Conservation (phyloP, 2,113 vertebrate species). For the Colius striatus region DNA sequence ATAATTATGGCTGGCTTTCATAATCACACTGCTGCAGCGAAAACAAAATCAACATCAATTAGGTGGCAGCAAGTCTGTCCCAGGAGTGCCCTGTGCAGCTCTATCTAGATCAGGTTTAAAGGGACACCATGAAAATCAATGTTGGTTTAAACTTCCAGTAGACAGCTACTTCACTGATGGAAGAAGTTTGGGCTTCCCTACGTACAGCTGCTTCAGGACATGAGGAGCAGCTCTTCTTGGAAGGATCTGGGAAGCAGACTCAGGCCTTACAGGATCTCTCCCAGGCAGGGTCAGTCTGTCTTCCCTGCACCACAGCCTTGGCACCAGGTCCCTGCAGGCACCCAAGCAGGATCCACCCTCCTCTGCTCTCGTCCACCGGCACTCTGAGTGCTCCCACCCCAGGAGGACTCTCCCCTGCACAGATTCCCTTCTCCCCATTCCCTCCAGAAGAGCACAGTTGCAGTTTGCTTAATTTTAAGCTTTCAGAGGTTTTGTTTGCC, state of each 20-base stretch:
- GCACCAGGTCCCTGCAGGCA: accelerated
- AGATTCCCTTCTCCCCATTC: background rate
- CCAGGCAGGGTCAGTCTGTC: too few relatives aligned
- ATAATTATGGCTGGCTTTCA: conserved; percentile 86
- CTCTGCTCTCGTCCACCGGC: accelerated
- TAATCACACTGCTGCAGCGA: conserved; percentile 81
- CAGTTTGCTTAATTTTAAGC: background rate
- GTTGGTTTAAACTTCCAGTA: conserved; percentile 7
- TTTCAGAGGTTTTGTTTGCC: background rate
- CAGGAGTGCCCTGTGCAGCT: conserved; percentile 15
- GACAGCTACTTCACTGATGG: background rate
- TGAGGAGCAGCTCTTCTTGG: background rate
- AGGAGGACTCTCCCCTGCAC: accelerated
- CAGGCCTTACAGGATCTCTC: background rate
- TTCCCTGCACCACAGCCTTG: too few relatives aligned
- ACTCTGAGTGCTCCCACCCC: background rate
- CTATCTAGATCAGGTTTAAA: background rate
- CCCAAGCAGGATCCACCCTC: background rate
- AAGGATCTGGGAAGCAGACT: background rate
- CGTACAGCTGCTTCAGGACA: background rate
- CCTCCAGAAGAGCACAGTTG: accelerated
- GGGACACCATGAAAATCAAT: background rate
- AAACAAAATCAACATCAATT: conserved; percentile 76
- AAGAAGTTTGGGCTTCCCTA: background rate
- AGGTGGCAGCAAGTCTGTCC: conserved; percentile 17